A percentile compares a stretch with the other conserved stretches of the same genome.
Conservation (phyloP, 1,140 invertebrate genomes). For the Neelides sp. region DNA sequence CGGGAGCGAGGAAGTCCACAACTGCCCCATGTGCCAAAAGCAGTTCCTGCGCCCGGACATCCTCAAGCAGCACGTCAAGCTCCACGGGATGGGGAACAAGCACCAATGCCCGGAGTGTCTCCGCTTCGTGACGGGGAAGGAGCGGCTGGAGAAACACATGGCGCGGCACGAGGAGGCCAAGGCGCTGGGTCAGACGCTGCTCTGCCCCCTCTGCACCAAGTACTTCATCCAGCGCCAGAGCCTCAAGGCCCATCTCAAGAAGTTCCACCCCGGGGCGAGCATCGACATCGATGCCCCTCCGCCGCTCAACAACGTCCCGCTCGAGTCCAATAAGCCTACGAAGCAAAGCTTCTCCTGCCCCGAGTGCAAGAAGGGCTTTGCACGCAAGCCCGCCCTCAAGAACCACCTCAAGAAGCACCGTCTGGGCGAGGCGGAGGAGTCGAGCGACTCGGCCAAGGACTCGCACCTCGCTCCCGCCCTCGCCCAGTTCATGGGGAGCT, state of each 20-base stretch:
- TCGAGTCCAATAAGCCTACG: too few species aligned
- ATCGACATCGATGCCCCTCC: too few species aligned
- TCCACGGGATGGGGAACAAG: conserved; percentile 21
- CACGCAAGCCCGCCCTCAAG: too few species aligned
- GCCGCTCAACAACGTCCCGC: too few species aligned
- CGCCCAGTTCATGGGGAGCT: too few species aligned
- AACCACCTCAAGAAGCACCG: too few species aligned
- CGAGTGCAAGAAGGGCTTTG: too few species aligned
- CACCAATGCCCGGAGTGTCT: conserved; percentile 22
- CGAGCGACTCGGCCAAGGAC: too few species aligned
- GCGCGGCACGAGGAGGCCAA: neutral
- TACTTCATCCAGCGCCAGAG: neutral
- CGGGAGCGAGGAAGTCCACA: conserved; percentile 15
- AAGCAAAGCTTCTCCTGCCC: too few species aligned
- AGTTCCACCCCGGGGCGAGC: too few species aligned
- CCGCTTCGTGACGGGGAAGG: conserved; percentile 12
- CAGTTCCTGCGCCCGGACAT: conserved; percentile 23
- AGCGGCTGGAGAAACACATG: neutral
- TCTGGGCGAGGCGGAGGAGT: too few species aligned
- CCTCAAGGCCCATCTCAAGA: neutral
- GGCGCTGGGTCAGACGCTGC: neutral
- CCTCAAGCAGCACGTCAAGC: conserved; percentile 22
- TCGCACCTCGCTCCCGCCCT: too few species aligned
- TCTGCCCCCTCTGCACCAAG: neutral
- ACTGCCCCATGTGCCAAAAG: conserved; percentile 20